Evolutionary conservation across 2,797 vertebrate genomes (phyloP), one percentile per base, ranked within the genome.

Genomic region (Triplophysa bombifrons): DNA sequence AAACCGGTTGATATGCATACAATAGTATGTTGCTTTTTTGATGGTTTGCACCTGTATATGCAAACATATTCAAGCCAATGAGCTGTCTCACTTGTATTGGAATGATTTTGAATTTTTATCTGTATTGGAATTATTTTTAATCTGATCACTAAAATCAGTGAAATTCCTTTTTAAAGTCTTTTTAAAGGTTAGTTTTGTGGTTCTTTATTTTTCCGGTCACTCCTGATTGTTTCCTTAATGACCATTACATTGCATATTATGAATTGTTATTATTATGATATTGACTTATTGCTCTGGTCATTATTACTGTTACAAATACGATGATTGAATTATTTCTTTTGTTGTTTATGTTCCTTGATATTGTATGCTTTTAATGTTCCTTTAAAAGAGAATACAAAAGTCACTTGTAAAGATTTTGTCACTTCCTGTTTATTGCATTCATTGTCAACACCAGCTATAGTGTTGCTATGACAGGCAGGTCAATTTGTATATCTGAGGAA

Each of bases 71-170:
- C 84, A 87, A 89, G 87, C 88, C 90, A 74, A 86, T 86, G 85
- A 88, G 87, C 74, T 19, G 74, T 75, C 63, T 73, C 81, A 85
- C 86, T 72, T 88, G 85, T 87, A 89, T 79, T 75, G 90, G 91
- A 92, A 91, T 89, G 80, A 87, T 90, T 85, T 89, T 89, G 84
- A 90, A 88, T 90, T 93, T 91, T 91, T 91, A 92, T 90, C 44
- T 46, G 34, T 38, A 8, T 38, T 38, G 34, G 34, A 38, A 38
- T 38, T 38, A 38, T 38, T 41, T 41, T 41, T 41, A 90, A 90
- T 89, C 89, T 91, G 90, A 90, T 71, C 50, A 70, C 90, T 88
- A 82, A 86, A 88, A 90, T 88, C 86, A 90, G 92, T 91, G 89
- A 89, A 91, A 83, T 82, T 76, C 88, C 76, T 84, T 89, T 88